Evolutionary conservation across 2,113 vertebrate species (phyloP), one percentile per base, ranked within the genome.

Genomic region (Trematocara nigrifrons): DNA sequence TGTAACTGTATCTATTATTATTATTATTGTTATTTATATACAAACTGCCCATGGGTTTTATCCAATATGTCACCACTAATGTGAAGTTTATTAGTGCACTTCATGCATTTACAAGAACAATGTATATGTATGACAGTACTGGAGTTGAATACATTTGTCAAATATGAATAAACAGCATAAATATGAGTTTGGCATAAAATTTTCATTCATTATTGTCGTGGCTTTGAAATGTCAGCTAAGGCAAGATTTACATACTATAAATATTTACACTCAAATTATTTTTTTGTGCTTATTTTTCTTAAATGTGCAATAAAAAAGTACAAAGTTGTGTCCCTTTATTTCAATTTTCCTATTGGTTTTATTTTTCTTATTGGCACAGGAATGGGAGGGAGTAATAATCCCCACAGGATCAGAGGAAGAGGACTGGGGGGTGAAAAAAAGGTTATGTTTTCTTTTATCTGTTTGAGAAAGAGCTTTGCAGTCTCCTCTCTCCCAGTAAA

Each of bases 381-480:
- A n/a, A 51, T 1, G 10, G 59, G 31, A 35, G 5, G 7, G 18
- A 56, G 35, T 18, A 87, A 85, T 79, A 87, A 89, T 80, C 84
- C 82, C 38, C 84, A 74, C 82, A 87, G 87, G 79, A 90, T 16
- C 52, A 84, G 66, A 80, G 38, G 77, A 42, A 80, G 79, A 86
- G 52, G 35, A 86, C 61, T 80, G 33, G 15, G 29, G 20, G 42
- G 80, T 53, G 45, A 51, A 52, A 64, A 79, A 86, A 82, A 61
- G 95, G 93, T 97, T 97, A 87, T 95, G 85, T 91, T 81, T 94
- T 80, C 96, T 96, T 97, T 97, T 96, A 96, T 97, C 96, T 96
- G 97, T 97, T 97, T 98, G 97, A 96, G 96, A 96, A 93, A 97
- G 97, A 97, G 97, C 97, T 99, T 97, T 97, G 96, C 95, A 90